Base-by-base conservation (phyloP, 1,140 invertebrate genomes). In the Zelostemma sp. region DNA sequence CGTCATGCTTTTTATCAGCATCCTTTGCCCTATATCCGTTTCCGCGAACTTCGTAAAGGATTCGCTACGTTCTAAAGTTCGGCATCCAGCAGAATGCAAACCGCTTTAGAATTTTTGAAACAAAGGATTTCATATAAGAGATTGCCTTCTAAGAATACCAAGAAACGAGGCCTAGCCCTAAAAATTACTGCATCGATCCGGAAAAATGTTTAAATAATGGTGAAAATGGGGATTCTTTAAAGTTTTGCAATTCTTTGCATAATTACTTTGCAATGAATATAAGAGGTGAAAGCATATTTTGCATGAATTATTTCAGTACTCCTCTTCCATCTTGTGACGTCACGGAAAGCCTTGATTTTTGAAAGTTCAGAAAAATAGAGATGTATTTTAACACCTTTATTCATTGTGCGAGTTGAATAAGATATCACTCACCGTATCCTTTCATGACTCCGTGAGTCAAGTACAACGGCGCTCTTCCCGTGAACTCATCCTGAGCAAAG, bases 361-460 rank as follows among this genome's bases (percentile, higher is more conserved):
- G 48, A 60, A 66, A 66, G 56, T 58, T n/a, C 49, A 54, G 12
- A 58, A 58, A 25, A 35, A 16, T 19, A 0, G 47, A 16, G 16
- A 19, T 31, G n/a, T n/a, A n/a, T n/a, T n/a, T n/a, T n/a, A n/a
- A n/a, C n/a, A n/a, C n/a, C 8, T 25, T 25, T 25, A 25, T 25
- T 25, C 8, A 25, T 25, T 25, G 21, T 8, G 21, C n/a, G n/a
- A n/a, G n/a, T n/a, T n/a, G n/a, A n/a, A 15, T 46, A 6, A 46
- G 51, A 1, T 50, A 17, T 0, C 59, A 83, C 86, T 89, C 85
- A 95, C 94, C 94, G 76, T 92, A 90, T 68, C 95, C 93, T 58
- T 93, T 85, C 91, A 95, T 94, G 8, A 96, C 92, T 31, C 93
- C 94, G 76, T 95, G 92, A 0, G 93, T 95, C 14, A 95, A 80